Percentiles rank a stretch among this genome's conserved stretches.
Conservation (phyloP, 1,140 invertebrate genomes). For the Aphelinus certus region DNA sequence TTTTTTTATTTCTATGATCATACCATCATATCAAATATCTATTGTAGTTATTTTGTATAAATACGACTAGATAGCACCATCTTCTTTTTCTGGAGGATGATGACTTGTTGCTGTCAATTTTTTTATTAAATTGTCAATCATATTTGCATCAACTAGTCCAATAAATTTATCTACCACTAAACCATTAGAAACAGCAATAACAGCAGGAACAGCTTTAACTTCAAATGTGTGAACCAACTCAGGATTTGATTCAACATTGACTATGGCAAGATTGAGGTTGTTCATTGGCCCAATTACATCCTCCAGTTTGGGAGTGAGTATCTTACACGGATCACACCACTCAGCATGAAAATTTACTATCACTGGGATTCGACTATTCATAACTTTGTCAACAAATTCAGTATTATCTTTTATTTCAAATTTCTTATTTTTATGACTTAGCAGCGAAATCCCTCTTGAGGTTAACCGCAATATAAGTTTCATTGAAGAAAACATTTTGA, state of each 20-base stretch:
- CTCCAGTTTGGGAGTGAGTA: slow-evolving; percentile 90
- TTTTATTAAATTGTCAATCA: slow-evolving; percentile 84
- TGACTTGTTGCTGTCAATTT: slow-evolving; percentile 68
- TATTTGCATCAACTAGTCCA: slow-evolving; percentile 85
- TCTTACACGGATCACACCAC: slow-evolving; percentile 97
- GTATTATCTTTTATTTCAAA: slow-evolving; percentile 69
- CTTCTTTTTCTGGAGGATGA: slow-evolving; percentile 4
- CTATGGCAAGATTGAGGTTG: slow-evolving; percentile 86
- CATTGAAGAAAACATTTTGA: slow-evolving; percentile 54
- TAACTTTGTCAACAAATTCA: slow-evolving; percentile 75
- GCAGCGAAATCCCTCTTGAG: slow-evolving; percentile 49
- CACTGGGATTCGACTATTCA: slow-evolving; percentile 82
- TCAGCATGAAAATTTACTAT: slow-evolving; percentile 90
- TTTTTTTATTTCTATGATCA: neutral
- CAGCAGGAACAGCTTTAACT: slow-evolving; percentile 91
- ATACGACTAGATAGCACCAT: slow-evolving; percentile 12
- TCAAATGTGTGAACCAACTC: slow-evolving; percentile 84
- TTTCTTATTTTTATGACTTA: slow-evolving; percentile 57
- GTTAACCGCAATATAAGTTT: slow-evolving; percentile 46
- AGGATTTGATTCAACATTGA: slow-evolving; percentile 91
- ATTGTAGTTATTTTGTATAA: neutral
- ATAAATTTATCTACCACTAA: slow-evolving; percentile 92
- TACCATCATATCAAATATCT: slow-evolving; percentile 7
- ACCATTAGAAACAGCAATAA: slow-evolving; percentile 88
- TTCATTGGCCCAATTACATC: slow-evolving; percentile 80